Conservation (phyloP, 2,888 invertebrate species). For the Chrysolina haemoptera region DNA sequence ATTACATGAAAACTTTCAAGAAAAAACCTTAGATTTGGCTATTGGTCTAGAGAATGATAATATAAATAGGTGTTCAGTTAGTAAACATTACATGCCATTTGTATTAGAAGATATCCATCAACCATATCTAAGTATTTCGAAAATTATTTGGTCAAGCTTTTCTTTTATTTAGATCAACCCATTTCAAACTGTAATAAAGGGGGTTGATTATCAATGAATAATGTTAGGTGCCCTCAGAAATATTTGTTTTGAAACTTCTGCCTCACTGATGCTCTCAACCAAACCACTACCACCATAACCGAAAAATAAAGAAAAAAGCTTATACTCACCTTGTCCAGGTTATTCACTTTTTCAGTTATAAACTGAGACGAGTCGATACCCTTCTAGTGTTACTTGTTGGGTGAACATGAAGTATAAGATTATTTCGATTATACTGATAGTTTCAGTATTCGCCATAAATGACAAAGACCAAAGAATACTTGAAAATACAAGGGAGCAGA, state of each 20-base stretch:
- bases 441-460: not conserved
- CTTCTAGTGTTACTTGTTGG: too few relatives aligned
- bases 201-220: too few relatives aligned
- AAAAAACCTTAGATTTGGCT: not conserved
- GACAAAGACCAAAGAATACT: not conserved
- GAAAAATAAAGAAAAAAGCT: too few relatives aligned
- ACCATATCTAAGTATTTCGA: not conserved
- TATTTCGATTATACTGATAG: not conserved
- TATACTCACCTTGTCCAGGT: too few relatives aligned
- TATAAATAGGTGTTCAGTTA: not conserved
- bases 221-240: too few relatives aligned
- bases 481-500: not conserved
- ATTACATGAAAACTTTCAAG: not conserved
- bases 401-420: not conserved
- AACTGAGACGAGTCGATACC: too few relatives aligned
- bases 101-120: not conserved
- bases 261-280: too few relatives aligned
- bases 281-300: too few relatives aligned
- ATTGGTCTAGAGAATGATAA: not conserved
- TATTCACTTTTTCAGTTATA: too few relatives aligned
- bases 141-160: not conserved
- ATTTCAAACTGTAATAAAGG: too few relatives aligned
- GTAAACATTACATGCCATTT: not conserved
- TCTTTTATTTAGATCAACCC: too few relatives aligned
- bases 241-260: too few relatives aligned